Conservation (phyloP, 2,888 invertebrate species). For the Perizoma affinitatum region DNA sequence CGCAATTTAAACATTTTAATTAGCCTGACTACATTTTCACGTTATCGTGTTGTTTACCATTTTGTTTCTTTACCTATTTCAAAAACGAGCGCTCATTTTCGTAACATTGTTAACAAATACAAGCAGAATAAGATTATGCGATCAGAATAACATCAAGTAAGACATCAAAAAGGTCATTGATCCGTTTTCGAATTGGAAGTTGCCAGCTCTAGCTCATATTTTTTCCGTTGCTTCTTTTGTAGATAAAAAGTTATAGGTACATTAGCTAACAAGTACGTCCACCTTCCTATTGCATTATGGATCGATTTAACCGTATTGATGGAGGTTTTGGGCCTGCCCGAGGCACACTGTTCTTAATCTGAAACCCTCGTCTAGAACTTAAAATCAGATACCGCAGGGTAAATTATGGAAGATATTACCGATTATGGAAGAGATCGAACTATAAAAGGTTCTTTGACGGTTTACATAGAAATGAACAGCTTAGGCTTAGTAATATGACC, state of each 20-base stretch:
- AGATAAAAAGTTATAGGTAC: constrained; percentile 16
- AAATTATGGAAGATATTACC: too few species aligned
- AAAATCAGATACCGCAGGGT: constrained; percentile 5
- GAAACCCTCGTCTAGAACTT: constrained; percentile 13
- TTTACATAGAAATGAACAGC: too few species aligned
- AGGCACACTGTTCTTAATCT: constrained; percentile 2
- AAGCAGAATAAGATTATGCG: constrained; percentile 1
- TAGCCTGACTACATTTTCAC: too few species aligned
- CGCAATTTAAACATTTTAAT: too few species aligned
- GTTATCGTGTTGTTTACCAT: too few species aligned
- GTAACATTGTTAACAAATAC: neutral
- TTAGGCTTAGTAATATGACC: too few species aligned
- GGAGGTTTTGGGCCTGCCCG: constrained; percentile 6
- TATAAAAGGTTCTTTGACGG: neutral
- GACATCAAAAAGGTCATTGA: constrained; percentile 20
- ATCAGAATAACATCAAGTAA: constrained; percentile 5
- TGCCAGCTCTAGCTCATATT: constrained; percentile 1
- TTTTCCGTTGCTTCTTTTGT: constrained; percentile 11
- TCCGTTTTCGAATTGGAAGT: constrained; percentile 11
- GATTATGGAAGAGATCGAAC: constrained; percentile 9
- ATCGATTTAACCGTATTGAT: constrained; percentile 17
- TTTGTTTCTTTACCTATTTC: too few species aligned
- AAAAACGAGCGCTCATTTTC: too few species aligned
- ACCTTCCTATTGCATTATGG: neutral
- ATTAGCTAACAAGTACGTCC: neutral